A percentile compares a stretch with the other conserved stretches of the same genome.
phyloP scores from a whole-genome alignment of 2,888 invertebrate species.

The Harpalus rufipes region DNA sequence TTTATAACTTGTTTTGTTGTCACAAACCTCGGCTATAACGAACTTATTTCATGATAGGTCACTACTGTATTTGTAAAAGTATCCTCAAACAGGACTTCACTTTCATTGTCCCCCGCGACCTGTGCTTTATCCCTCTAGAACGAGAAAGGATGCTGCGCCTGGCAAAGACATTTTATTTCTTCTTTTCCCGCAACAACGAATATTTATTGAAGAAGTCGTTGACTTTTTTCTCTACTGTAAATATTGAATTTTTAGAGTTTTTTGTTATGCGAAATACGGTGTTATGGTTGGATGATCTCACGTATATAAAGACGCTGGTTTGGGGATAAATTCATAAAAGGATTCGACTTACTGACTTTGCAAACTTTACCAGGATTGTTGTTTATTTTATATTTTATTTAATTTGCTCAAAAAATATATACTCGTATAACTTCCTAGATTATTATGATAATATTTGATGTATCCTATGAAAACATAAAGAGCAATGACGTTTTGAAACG shows the following conservation, averaged over 20 bases:
- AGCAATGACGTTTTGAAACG: background rate
- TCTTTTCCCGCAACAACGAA: conserved; percentile 31
- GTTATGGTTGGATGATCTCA: conserved; percentile 45
- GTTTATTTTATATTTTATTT: background rate
- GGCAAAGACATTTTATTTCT: conserved; percentile 38
- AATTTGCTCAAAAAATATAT: background rate
- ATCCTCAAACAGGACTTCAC: too few species aligned
- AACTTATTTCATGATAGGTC: too few species aligned
- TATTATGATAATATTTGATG: background rate
- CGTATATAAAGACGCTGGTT: conserved; percentile 25
- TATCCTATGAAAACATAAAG: background rate
- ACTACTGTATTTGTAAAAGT: too few species aligned
- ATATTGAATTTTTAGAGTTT: conserved; percentile 57
- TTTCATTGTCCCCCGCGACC: conserved; percentile 14
- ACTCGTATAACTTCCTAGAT: background rate
- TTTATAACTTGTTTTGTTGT: too few species aligned
- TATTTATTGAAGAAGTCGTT: conserved; percentile 58
- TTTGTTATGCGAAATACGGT: conserved; percentile 46
- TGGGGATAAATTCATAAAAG: conserved; percentile 29
- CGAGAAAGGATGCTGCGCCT: conserved; percentile 19
- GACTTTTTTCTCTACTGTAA: conserved; percentile 51
- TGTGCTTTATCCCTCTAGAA: background rate
- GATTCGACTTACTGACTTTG: conserved; percentile 28
- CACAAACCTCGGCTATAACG: too few species aligned
- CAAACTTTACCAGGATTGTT: conserved; percentile 13